These are phyloP conservation scores for Cryptops parisi DNA, from an alignment of 2,888 invertebrate species.

Conservation along the genomic window DNA sequence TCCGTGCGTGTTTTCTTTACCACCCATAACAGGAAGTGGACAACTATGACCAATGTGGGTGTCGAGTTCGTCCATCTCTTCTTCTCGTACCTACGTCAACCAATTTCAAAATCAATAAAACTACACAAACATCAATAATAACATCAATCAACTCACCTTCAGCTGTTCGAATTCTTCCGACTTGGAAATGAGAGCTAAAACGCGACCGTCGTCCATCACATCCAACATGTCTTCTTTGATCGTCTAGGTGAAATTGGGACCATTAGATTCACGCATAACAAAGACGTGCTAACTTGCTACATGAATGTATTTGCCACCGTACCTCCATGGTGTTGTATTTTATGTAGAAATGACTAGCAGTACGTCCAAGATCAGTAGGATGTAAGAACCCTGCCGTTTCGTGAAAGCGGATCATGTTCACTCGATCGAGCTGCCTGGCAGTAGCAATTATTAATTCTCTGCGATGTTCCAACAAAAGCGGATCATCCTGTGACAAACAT, in stretches of 20 bases:
- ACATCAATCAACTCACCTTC: constrained; percentile 43
- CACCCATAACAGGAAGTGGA: constrained; percentile 55
- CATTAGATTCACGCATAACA: too few species aligned
- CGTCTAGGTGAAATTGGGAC: too few species aligned
- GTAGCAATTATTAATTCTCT: constrained; percentile 61
- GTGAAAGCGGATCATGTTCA: constrained; percentile 87
- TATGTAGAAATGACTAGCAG: constrained; percentile 95
- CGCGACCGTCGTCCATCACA: constrained; percentile 76
- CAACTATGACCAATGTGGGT: constrained; percentile 55
- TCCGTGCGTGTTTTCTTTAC: constrained; percentile 76
- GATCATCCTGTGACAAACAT: constrained; percentile 48
- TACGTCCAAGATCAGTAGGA: constrained; percentile 69
- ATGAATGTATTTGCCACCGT: too few species aligned
- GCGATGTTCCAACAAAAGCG: constrained; percentile 58
- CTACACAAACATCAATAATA: constrained; percentile 1
- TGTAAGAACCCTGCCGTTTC: constrained; percentile 60
- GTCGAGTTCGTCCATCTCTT: constrained; percentile 84
- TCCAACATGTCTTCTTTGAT: too few species aligned
- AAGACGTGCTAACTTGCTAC: too few species aligned
- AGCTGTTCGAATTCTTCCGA: constrained; percentile 92
- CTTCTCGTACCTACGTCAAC: constrained; percentile 61
- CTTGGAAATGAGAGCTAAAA: constrained; percentile 77
- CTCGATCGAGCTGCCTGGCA: constrained; percentile 74
- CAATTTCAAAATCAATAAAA: constrained; percentile 4
- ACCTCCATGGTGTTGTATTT: constrained; percentile 84